Evolutionary conservation across 1,140 invertebrate genomes (phyloP).

Genomic region (Drosophila azteca): DNA sequence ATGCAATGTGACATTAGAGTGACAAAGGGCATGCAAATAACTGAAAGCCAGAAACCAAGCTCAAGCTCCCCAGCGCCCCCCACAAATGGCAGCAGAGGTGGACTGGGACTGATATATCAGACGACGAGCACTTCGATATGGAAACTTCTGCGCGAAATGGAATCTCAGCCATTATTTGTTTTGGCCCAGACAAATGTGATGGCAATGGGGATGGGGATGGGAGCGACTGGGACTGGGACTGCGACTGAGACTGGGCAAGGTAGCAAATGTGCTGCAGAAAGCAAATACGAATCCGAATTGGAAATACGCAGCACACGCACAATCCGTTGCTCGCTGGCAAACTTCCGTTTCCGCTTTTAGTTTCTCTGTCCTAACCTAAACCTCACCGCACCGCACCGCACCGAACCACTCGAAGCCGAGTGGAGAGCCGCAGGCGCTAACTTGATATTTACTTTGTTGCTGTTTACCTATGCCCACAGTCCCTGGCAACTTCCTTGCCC

Average conservation of each 20-base stretch:
- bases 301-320: conserved; percentile 63
- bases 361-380: conserved; percentile 45
- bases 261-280: conserved; percentile 48
- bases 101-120: conserved; percentile 37
- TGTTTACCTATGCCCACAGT: conserved; percentile 64
- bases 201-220: not conserved
- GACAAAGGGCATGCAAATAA: conserved; percentile 48
- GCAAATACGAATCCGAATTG: conserved; percentile 44
- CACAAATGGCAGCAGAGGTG: conserved; percentile 7
- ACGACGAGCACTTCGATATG: conserved; percentile 46
- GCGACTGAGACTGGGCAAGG: conserved; percentile 8
- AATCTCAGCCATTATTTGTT: conserved; percentile 57
- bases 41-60: conserved; percentile 50
- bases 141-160: conserved; percentile 43
- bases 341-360: conserved; percentile 80
- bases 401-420: conserved; percentile 34
- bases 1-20: conserved; percentile 31
- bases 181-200: conserved; percentile 36
- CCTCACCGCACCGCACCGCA: not conserved
- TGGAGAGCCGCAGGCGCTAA: conserved; percentile 73
- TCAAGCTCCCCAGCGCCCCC: conserved; percentile 4
- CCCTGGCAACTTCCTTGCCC: conserved; percentile 12
- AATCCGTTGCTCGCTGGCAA: conserved; percentile 61
- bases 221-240: no score
- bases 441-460: conserved; percentile 82